Evolutionary conservation across 2,888 invertebrate species (phyloP), one percentile per base, ranked within the genome.

Genomic region (Drosophila setosimentum): DNA sequence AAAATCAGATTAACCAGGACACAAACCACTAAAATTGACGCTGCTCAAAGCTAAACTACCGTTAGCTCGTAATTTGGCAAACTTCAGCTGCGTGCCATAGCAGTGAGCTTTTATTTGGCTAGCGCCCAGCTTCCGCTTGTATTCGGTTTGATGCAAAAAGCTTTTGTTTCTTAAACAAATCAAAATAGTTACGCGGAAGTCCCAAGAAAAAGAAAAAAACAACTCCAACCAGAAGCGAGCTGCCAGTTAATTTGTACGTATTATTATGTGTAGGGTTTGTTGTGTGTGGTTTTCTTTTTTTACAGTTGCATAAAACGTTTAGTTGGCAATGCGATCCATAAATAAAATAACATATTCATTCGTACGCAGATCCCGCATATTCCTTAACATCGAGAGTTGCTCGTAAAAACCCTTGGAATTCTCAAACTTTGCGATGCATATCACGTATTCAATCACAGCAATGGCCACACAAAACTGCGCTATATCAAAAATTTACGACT

Each of bases 381-480:
- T 58, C 27, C 59, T 58, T 21, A 45, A 45, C 45, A 16, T 24
- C 27, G 24, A 45, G 45, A 24, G 16, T 16, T 65, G 60, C 74
- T 60, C 83, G 53, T 88, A 85, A 88, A 86, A 90, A 73, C 90
- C 84, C 84, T 90, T 90, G 90, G 74, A 57, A 7, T 54, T 11
- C 27, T 27, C 7, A 8, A 37, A 32, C 68, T 69, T 80, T 61
- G 32, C 63, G 27, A 86, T 90, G 79, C 85, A 57, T 35, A 60
- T 68, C 85, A 86, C 85, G 85, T 86, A 90, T 86, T 86, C 85
- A 86, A 86, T 86, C 85, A 86, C 85, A 90, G 85, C 91, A 89
- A 89, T 81, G 89, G 87, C 91, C 87, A 89, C 89, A 86, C 91
- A 90, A 81, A 87, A 90, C 85, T 78, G 85, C 87, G 85, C 85